phyloP scores from a whole-genome alignment of 2,888 invertebrate genomes.

The Synergus laeviventris region DNA sequence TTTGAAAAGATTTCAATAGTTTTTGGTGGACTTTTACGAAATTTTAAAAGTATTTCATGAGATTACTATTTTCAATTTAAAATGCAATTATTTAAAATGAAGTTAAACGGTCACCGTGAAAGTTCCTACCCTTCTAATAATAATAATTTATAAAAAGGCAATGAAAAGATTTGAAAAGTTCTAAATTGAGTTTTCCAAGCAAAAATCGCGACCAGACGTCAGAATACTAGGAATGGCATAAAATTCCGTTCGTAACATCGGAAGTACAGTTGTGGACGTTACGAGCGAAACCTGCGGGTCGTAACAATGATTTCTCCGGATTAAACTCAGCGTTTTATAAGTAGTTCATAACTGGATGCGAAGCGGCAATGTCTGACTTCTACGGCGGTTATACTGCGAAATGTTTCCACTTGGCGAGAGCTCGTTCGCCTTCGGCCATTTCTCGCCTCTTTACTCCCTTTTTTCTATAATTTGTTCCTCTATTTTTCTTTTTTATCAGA shows the following conservation, averaged over 20 bases:
- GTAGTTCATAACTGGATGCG: slow-evolving; percentile 39
- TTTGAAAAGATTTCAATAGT: too few relatives aligned
- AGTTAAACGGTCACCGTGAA: too few relatives aligned
- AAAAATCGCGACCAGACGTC: slow-evolving; percentile 1
- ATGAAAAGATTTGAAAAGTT: neutral
- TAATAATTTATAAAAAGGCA: neutral
- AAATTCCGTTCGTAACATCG: slow-evolving; percentile 7
- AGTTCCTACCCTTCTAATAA: neutral
- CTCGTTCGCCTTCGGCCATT: slow-evolving; percentile 20
- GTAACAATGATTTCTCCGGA: slow-evolving; percentile 37
- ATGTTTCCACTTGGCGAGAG: slow-evolving; percentile 33
- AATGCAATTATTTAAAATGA: too few relatives aligned
- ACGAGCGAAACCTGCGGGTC: slow-evolving; percentile 28
- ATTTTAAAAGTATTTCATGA: too few relatives aligned
- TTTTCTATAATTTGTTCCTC: slow-evolving; percentile 34
- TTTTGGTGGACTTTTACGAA: too few relatives aligned
- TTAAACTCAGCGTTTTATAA: slow-evolving; percentile 38
- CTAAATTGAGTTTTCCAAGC: neutral
- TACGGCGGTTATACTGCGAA: slow-evolving; percentile 23
- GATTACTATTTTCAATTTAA: too few relatives aligned
- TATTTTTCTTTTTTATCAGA: slow-evolving; percentile 30
- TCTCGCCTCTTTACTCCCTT: slow-evolving; percentile 27
- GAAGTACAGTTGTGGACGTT: slow-evolving; percentile 10
- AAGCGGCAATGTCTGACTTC: slow-evolving; percentile 19
- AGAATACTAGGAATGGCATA: slow-evolving; percentile 20